phyloP scores from a whole-genome alignment of 1,140 invertebrate genomes.

The Bombyx mori region DNA sequence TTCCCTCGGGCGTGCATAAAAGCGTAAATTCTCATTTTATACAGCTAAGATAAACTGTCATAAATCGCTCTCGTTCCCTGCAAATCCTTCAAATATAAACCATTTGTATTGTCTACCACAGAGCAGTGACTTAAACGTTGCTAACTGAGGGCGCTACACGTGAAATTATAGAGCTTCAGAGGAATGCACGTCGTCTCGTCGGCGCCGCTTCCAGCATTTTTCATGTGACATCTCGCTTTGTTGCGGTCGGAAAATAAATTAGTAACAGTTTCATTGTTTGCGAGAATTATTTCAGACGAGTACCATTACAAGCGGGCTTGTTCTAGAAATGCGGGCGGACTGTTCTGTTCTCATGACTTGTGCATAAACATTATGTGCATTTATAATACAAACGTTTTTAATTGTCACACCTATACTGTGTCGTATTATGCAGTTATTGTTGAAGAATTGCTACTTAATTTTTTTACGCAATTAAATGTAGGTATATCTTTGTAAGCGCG shows the following conservation, averaged over 20 bases:
- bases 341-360: no score
- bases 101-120: conserved; percentile 49
- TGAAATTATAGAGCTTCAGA: conserved; percentile 45
- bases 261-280: conserved; percentile 69
- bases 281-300: conserved; percentile 50
- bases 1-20: conserved; percentile 37
- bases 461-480: no score
- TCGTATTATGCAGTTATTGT: no score
- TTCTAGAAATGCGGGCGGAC: no score
- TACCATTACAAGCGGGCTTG: no score
- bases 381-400: no score
- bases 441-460: no score
- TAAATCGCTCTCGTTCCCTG: conserved; percentile 51
- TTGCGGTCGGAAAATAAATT: conserved; percentile 67
- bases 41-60: conserved; percentile 52
- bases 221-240: conserved; percentile 67
- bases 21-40: conserved; percentile 55
- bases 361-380: no score
- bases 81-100: conserved; percentile 50
- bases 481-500: no score
- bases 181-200: conserved; percentile 53
- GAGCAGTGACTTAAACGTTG: conserved; percentile 53
- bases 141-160: conserved; percentile 48
- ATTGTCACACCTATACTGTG: no score
- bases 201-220: conserved; percentile 52